phyloP scores from a whole-genome alignment of 1,140 invertebrate genomes.

The Bombus confusus region DNA sequence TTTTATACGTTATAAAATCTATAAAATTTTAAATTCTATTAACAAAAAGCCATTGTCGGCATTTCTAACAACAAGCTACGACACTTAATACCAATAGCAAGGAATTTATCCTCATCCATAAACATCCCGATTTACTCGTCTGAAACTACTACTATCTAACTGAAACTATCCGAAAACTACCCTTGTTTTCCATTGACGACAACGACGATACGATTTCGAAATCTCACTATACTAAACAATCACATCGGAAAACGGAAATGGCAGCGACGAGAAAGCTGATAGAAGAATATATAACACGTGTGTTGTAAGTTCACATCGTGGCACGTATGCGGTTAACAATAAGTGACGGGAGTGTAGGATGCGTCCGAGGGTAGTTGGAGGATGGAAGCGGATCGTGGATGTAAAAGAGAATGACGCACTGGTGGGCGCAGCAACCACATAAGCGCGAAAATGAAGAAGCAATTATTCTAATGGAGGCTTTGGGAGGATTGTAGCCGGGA shows the following conservation, averaged over 20 bases:
- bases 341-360: slow-evolving; percentile 9
- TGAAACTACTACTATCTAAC: neutral
- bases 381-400: slow-evolving; percentile 18
- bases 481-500: slow-evolving; percentile 78
- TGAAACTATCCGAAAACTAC: too few relatives aligned
- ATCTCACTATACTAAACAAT: neutral
- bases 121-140: neutral
- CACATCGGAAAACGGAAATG: neutral
- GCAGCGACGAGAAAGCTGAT: neutral
- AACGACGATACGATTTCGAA: neutral
- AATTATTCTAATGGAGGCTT: slow-evolving; percentile 82
- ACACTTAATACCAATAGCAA: neutral
- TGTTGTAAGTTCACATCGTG: neutral
- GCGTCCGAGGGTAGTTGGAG: neutral
- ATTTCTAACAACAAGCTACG: neutral
- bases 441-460: slow-evolving; percentile 81
- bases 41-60: neutral
- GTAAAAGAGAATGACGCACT: slow-evolving; percentile 52
- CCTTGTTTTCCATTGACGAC: neutral
- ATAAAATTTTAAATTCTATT: neutral
- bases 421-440: slow-evolving; percentile 58
- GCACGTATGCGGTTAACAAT: slow-evolving; percentile 2
- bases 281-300: slow-evolving; percentile 1
- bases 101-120: neutral
- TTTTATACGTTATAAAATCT: neutral